Base-by-base conservation (phyloP, 2,797 vertebrate genomes). In the Gastrophryne carolinensis region DNA sequence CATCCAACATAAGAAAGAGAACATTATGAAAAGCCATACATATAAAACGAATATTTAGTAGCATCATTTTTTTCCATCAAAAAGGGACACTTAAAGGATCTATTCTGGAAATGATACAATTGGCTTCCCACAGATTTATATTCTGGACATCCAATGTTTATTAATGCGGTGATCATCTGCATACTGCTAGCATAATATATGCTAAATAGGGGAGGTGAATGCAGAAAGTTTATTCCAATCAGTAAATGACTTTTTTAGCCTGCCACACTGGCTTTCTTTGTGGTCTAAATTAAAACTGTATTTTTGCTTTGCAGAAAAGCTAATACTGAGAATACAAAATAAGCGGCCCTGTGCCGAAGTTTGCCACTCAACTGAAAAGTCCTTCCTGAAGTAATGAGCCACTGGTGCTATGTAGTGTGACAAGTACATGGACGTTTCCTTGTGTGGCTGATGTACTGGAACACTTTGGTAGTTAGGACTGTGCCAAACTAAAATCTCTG, bases 151-250 rank as follows among this genome's bases (percentile, higher is more conserved):
- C 3, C 61, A 37, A 65, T 65, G 72, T 73, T 47, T 73, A 64
- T 64, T 65, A 57, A 73, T 64, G 52, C 30, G 4, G 9, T 26
- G 37, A 54, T 64, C 5, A 57, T 73, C 41, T 73, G 61, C 72
- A 73, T 73, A 26, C 27, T 47, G 19, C 57, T 66, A 65, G 72
- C 72, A 73, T 73, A 73, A 65, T 65, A 47, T 30, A 53, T 57
- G 52, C 47, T 41, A 50, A 73, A 56, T 1, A 68, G 35, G n/a
- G 7, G 44, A 54, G 26, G 21, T 68, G 65, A 41, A 50, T 53
- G 41, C 49, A 63, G 50, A 29, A 30, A 53, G 64, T 54, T 35
- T 50, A 65, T 73, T 73, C n/a, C n/a, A n/a, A n/a, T n/a, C n/a
- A n/a, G n/a, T n/a, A n/a, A n/a, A n/a, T n/a, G n/a, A n/a, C n/a